These are phyloP conservation scores for crab-eating macaque (Macaca fascicularis) DNA, from an alignment of 2,113 vertebrate species.

Conservation along the genomic window DNA sequence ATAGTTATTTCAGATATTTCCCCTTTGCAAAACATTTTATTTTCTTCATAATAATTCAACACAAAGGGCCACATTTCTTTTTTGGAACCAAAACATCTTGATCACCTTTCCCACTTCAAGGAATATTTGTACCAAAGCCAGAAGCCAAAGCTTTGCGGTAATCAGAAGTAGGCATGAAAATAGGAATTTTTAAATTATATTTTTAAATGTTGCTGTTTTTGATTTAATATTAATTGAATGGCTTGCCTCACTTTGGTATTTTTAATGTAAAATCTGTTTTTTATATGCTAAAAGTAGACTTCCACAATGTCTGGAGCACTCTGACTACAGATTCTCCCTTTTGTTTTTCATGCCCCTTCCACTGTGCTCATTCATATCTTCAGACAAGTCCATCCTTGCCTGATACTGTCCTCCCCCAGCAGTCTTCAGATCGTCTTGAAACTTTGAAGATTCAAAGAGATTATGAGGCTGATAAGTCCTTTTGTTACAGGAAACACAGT, in stretches of 20 bases:
- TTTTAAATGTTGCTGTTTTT: neutral
- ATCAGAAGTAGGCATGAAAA: neutral
- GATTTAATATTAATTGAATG: neutral
- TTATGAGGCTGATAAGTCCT: neutral
- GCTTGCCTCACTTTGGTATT: neutral
- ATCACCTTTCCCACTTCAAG: neutral
- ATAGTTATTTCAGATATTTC: neutral
- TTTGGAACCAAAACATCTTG: neutral
- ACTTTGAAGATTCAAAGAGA: neutral
- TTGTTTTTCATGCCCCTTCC: neutral
- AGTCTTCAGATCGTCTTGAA: neutral
- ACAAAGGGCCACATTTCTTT: neutral
- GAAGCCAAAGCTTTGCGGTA: neutral
- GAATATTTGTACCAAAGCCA: neutral
- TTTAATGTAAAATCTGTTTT: neutral
- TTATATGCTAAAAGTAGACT: neutral
- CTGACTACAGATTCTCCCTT: neutral
- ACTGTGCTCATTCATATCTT: neutral
- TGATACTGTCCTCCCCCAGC: neutral
- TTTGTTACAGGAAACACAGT: neutral
- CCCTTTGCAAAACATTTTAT: neutral
- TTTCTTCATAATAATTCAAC: neutral
- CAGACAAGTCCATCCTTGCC: neutral
- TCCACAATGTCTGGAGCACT: neutral
- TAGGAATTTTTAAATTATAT: neutral